Evolutionary conservation across 2,797 vertebrate species (phyloP).

Genomic region (Eleutherodactylus coqui): DNA sequence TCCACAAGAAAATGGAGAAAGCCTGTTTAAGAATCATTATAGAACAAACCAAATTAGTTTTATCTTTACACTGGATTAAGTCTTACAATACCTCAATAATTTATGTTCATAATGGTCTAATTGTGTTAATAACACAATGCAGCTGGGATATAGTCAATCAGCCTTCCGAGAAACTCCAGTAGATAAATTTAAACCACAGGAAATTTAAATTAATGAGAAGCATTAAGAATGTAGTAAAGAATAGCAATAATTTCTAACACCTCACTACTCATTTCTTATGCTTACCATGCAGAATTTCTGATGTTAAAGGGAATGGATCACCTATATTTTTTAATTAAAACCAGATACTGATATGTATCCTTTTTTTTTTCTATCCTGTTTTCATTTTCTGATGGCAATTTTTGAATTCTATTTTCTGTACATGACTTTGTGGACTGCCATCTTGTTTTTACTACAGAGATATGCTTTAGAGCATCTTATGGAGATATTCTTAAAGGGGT

Average conservation of each 20-base stretch:
- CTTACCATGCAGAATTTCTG: background rate
- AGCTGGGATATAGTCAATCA: conserved; percentile 35
- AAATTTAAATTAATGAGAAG: conserved; percentile 25
- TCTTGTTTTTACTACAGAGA: too few relatives aligned
- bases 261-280: background rate
- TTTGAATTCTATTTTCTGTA: too few relatives aligned
- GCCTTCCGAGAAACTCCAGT: conserved; percentile 31
- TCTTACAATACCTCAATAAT: conserved; percentile 31
- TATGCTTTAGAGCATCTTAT: too few relatives aligned
- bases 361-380: too few relatives aligned
- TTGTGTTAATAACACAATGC: conserved; percentile 26
- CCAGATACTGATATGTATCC: too few relatives aligned
- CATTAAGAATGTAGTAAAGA: background rate
- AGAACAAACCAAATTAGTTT: conserved; percentile 14
- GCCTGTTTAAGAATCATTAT: conserved; percentile 2
- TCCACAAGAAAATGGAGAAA: background rate
- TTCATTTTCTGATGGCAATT: too few relatives aligned
- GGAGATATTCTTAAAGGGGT: too few relatives aligned
- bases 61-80: conserved; percentile 28
- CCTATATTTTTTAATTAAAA: too few relatives aligned
- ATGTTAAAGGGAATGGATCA: background rate
- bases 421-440: too few relatives aligned
- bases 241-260: background rate
- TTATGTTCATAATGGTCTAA: conserved; percentile 38
- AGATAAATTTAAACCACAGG: conserved; percentile 15